A percentile compares a stretch with the other conserved stretches of the same genome.
Evolutionary conservation across 2,888 invertebrate genomes (phyloP).

Genomic region (Dasypogon diadema): DNA sequence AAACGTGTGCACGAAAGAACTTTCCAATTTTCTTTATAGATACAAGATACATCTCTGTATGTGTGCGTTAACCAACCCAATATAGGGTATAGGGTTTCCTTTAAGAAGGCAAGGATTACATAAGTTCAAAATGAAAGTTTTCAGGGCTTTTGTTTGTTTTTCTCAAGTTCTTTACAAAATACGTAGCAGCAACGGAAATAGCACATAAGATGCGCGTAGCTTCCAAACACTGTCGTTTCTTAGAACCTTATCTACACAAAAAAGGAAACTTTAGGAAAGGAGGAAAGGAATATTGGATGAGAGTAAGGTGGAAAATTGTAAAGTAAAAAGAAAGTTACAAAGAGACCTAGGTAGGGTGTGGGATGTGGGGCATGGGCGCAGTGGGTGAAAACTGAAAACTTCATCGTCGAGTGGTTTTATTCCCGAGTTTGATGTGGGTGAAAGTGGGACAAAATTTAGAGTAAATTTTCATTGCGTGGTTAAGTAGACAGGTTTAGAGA

Average conservation of each 20-base stretch:
- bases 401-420: neutral
- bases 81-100: neutral
- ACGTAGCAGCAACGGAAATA: constrained; percentile 7
- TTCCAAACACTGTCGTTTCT: neutral
- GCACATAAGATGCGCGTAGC: constrained; percentile 30
- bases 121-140: constrained; percentile 41
- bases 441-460: constrained; percentile 42
- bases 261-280: constrained; percentile 3
- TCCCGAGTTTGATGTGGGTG: neutral
- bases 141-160: constrained; percentile 36
- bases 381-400: neutral
- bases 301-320: constrained; percentile 10
- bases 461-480: constrained; percentile 44
- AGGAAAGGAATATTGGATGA: too few relatives aligned
- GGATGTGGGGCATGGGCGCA: neutral
- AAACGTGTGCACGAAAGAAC: neutral
- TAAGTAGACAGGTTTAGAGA: constrained; percentile 38
- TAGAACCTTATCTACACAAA: constrained; percentile 8
- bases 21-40: neutral
- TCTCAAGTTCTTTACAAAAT: constrained; percentile 12
- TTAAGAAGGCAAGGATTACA: constrained; percentile 34
- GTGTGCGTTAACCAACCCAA: constrained; percentile 4
- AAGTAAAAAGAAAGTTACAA: constrained; percentile 42
- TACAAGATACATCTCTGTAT: neutral
- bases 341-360: neutral